Evolutionary conservation across 2,113 vertebrate species (phyloP).

Genomic region (Tragelaphus scriptus): DNA sequence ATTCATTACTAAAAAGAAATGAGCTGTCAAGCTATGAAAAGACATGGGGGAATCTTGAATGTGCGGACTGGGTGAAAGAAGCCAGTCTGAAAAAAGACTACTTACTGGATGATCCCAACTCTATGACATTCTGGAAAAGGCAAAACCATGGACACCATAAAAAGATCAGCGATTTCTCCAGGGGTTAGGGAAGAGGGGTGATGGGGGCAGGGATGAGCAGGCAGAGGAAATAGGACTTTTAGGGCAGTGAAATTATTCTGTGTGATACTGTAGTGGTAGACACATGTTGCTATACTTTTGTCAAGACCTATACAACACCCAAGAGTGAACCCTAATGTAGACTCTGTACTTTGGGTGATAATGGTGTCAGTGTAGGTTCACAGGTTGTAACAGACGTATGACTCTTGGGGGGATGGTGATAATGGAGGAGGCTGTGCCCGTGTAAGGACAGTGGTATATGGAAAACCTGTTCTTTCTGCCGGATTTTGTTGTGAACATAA

Average conservation of each 20-base stretch:
- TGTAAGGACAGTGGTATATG: background rate
- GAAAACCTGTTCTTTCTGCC: background rate
- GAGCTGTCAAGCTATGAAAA: too few relatives aligned
- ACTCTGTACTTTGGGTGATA: fast-evolving
- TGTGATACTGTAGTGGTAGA: background rate
- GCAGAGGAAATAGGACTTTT: background rate
- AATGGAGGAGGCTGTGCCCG: too few relatives aligned
- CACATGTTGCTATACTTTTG: background rate
- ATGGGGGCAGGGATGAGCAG: background rate
- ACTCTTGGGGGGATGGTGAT: too few relatives aligned
- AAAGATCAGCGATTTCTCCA: too few relatives aligned
- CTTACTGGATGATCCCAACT: too few relatives aligned
- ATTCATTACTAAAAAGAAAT: too few relatives aligned
- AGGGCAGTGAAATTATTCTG: background rate
- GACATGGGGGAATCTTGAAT: too few relatives aligned
- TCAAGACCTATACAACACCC: background rate
- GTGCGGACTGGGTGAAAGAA: too few relatives aligned
- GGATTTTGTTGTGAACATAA: background rate
- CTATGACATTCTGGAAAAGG: too few relatives aligned
- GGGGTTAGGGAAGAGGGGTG: too few relatives aligned
- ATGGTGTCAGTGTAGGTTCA: background rate
- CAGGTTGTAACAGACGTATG: background rate
- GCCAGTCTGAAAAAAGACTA: too few relatives aligned
- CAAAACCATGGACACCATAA: too few relatives aligned
- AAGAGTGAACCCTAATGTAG: background rate